These are phyloP conservation scores for Sarcophaga bullata DNA, from an alignment of 1,140 invertebrate species.

Conservation along the genomic window DNA sequence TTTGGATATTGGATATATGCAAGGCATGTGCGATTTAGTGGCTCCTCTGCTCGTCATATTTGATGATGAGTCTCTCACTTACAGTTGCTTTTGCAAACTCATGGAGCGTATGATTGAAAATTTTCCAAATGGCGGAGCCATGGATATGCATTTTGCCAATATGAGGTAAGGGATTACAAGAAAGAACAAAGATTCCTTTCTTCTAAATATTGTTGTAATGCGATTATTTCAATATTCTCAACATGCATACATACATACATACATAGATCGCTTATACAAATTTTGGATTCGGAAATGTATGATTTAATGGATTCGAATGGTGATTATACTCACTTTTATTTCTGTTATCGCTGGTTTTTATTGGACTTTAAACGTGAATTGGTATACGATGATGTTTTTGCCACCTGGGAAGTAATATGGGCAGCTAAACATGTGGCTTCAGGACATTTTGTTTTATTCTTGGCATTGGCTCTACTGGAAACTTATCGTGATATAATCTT, in stretches of 20 bases:
- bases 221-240: background rate
- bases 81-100: slow-evolving; percentile 89
- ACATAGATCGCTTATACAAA: slow-evolving; percentile 79
- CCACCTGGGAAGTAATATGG: slow-evolving; percentile 97
- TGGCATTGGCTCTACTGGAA: slow-evolving; percentile 90
- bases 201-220: background rate
- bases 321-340: slow-evolving; percentile 97
- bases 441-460: slow-evolving; percentile 90
- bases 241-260: slow-evolving; percentile 30
- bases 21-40: slow-evolving; percentile 95
- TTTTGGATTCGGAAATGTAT: slow-evolving; percentile 93
- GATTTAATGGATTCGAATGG: slow-evolving; percentile 94
- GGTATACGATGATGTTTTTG: slow-evolving; percentile 90
- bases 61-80: slow-evolving; percentile 91
- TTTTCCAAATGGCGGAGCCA: slow-evolving; percentile 92
- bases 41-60: slow-evolving; percentile 92
- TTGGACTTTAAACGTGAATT: slow-evolving; percentile 84
- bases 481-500: slow-evolving; percentile 94
- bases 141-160: slow-evolving; percentile 95
- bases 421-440: slow-evolving; percentile 88
- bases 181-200: background rate
- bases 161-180: slow-evolving; percentile 76
- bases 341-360: slow-evolving; percentile 93
- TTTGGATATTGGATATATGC: slow-evolving; percentile 88
- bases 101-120: slow-evolving; percentile 92